Evolutionary conservation across 1,140 invertebrate species (phyloP), one percentile per base, ranked within the genome.

Genomic region (Oryzaephilus surinamensis): DNA sequence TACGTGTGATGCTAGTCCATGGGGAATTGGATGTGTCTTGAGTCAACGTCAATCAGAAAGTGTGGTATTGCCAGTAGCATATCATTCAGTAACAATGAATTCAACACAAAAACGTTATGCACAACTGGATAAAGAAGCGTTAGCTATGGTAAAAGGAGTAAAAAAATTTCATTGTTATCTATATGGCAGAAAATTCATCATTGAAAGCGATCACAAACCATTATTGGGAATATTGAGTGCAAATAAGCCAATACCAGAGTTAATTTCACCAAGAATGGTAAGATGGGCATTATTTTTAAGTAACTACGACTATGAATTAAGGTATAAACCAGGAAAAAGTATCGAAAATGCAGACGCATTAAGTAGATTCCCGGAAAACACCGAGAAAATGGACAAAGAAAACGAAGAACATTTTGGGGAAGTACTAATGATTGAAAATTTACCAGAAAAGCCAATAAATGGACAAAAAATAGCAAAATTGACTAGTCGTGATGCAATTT

Each of bases 151-250:
- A 1, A 73, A 54, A 46, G 65, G 57, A 3, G 58, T 76, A 3
- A 60, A 62, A 39, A 68, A 66, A 49, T 76, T 74, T 46, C 58
- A 70, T 26, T 40, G 64, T 19, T 76, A 67, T 46, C 26, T 77
- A 3, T 63, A 57, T 46, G 72, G 72, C 17, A 39, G 60, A 8
- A 28, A 54, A 11, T 75, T 74, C 51, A 51, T 51, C 4, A 41
- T 73, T 10, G 41, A 56, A 23, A 68, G 66, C 0, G 71, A 74
- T 46, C 66, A 72, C 43, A 56, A 67, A 43, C 67, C 69, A 6
- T 45, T 73, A 6, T 32, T 65, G 3, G 36, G 43, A 4, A 57
- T 72, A 24, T 68, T 71, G 37, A 51, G 56, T 13, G 29, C 51
- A 23, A 50, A 61, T 6, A 47, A 50, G 39, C 46, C 43, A 18